Evolutionary conservation across 2,797 vertebrate genomes (phyloP), one percentile per base, ranked within the genome.

Genomic region (Sebastiscus albofasciatus): DNA sequence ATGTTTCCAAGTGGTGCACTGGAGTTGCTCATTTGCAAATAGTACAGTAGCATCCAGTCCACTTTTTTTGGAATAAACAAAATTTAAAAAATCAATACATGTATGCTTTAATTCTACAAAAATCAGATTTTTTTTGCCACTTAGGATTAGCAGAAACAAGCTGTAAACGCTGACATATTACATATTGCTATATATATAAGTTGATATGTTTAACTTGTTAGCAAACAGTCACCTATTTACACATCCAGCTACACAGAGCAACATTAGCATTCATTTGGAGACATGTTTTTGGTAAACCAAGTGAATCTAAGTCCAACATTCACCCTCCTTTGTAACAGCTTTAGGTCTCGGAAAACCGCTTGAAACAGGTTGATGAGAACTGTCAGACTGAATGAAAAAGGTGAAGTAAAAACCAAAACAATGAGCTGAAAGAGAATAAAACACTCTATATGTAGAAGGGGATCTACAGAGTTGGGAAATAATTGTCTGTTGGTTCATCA

Each of bases 391-490:
- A 49, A 49, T 2, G 0, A 20, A 49, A 49, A 49, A 20, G 18
- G 16, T 20, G 46, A 49, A 20, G 46, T 49, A 20, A 49, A 49
- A 20, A 49, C 1, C 46, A 4, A 49, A 49, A 49, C 46, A 49
- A 49, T 20, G 18, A 20, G 46, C 18, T 49, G 18, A 20, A 49
- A 49, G 46, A 49, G 46, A 49, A 18, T 49, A 49, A 49, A 49
- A 49, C 18, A 49, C 0, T 49, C 0, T 49, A 12, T 36, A 36
- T 5, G 1, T 49, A 49, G 46, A 0, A 49, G 46, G 0, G 46
- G 46, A 49, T 20, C 46, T 49, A 18, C 46, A 49, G 7, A 49
- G 46, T 49, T 20, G 46, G 0, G 46, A 20, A 20, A 49, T 20
- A 49, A 49, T 20, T 49, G 46, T 49, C 46, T 20, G 46, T 49